phyloP scores from a whole-genome alignment of 2,888 invertebrate genomes.

The Trichopoda pennipes region DNA sequence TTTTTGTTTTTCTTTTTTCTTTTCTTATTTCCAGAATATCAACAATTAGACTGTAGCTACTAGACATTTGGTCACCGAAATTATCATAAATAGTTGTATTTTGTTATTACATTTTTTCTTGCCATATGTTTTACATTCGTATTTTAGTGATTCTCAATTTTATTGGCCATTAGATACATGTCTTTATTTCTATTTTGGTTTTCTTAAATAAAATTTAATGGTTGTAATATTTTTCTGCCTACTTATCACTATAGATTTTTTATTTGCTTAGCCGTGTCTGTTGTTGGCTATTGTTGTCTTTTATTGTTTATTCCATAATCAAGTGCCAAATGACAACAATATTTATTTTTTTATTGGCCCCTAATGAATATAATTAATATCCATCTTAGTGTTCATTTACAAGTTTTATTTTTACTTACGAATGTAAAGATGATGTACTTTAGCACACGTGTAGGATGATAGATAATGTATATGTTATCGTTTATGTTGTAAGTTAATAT shows the following conservation, averaged over 20 bases:
- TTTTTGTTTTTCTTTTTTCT: conserved; percentile 24
- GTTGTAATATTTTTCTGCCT: not conserved
- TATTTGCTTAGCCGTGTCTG: not conserved
- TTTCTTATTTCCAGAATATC: conserved; percentile 39
- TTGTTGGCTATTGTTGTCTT: conserved; percentile 16
- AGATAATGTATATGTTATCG: conserved; percentile 46
- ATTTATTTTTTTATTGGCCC: conserved; percentile 55
- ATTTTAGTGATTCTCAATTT: conserved; percentile 22
- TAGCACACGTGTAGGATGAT: conserved; percentile 48
- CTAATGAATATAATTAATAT: conserved; percentile 56
- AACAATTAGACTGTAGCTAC: conserved; percentile 33
- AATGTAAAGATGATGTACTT: conserved; percentile 5
- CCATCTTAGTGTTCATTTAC: conserved; percentile 22
- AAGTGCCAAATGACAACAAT: conserved; percentile 57
- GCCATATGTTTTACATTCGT: conserved; percentile 36
- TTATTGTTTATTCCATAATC: conserved; percentile 1
- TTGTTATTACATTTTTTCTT: conserved; percentile 17
- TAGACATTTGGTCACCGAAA: conserved; percentile 66
- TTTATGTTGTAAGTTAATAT: conserved; percentile 40
- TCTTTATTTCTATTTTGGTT: conserved; percentile 25
- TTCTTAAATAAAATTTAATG: not conserved
- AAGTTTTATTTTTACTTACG: conserved; percentile 28
- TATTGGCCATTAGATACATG: conserved; percentile 28
- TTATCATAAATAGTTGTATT: conserved; percentile 32
- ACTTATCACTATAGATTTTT: conserved; percentile 21